phyloP scores from a whole-genome alignment of 2,797 vertebrate species.

The Rhinogobio ventralis region DNA sequence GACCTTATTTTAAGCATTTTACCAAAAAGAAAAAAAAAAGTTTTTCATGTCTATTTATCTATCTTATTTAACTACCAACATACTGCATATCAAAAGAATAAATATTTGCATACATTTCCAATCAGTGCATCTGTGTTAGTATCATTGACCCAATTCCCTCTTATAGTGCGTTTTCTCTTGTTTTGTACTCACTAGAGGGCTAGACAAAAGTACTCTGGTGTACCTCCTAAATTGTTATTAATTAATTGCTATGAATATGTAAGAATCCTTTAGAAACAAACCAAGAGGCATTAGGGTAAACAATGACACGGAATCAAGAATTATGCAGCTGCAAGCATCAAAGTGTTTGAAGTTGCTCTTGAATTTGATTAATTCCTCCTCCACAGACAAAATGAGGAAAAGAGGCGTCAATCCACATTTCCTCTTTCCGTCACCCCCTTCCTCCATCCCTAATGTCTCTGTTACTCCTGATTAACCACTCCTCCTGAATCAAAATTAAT shows the following conservation, averaged over 20 bases:
- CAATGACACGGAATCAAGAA: conserved; percentile 7
- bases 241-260: conserved; percentile 16
- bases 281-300: conserved; percentile 11
- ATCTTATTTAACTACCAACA: no score
- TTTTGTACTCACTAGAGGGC: background rate
- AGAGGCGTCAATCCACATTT: conserved; percentile 4
- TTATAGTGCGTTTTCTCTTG: background rate
- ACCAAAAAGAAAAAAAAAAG: background rate
- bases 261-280: background rate
- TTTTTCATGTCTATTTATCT: background rate
- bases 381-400: conserved; percentile 19
- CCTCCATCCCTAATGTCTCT: conserved; percentile 2
- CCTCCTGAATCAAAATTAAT: conserved; percentile 2
- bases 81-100: background rate
- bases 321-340: background rate
- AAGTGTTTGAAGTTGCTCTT: conserved; percentile 35
- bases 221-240: background rate
- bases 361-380: conserved; percentile 27
- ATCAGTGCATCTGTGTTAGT: no score
- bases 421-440: background rate
- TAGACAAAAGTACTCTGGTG: background rate
- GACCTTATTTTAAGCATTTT: no score
- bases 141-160: background rate
- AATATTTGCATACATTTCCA: background rate
- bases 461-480: background rate